Evolutionary conservation across 1,140 invertebrate genomes (phyloP).

Genomic region (Caenorhabditis remanei): DNA sequence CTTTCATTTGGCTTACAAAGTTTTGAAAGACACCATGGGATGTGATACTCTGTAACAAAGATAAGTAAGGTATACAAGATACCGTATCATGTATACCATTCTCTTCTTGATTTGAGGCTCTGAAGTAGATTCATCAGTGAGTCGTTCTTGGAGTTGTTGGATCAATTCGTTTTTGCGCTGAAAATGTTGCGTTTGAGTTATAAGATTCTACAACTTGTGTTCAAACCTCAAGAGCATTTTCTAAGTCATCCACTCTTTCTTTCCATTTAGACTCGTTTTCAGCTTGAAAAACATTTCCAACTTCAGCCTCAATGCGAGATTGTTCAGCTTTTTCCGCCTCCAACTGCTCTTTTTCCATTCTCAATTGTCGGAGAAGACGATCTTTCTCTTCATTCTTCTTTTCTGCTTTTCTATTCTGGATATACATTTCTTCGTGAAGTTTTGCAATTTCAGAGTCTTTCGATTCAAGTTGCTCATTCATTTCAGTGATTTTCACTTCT

Average conservation of each 20-base stretch:
- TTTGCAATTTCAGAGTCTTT: constrained; percentile 39
- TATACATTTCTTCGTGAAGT: constrained; percentile 61
- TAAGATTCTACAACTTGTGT: neutral
- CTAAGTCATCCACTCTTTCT: constrained; percentile 62
- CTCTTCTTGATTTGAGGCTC: constrained; percentile 63
- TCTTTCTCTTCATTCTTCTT: constrained; percentile 30
- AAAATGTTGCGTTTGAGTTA: neutral
- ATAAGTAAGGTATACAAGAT: neutral
- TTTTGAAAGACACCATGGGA: constrained; percentile 64
- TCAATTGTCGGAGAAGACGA: neutral
- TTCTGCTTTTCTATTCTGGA: neutral
- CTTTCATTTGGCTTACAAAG: constrained; percentile 69
- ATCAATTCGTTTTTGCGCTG: constrained; percentile 64
- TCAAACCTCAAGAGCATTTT: constrained; percentile 43
- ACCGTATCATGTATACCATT: constrained; percentile 33
- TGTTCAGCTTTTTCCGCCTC: constrained; percentile 24
- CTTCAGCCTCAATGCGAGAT: constrained; percentile 32
- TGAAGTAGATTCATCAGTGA: constrained; percentile 50
- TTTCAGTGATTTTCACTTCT: constrained; percentile 1
- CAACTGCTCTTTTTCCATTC: constrained; percentile 37
- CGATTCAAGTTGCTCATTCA: constrained; percentile 42
- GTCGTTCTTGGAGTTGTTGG: constrained; percentile 63
- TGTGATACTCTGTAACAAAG: constrained; percentile 55
- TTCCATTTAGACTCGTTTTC: constrained; percentile 64
- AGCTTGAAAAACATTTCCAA: constrained; percentile 56